These are phyloP conservation scores for Laticauda colubrina DNA, from an alignment of 2,113 vertebrate species.

Conservation along the genomic window DNA sequence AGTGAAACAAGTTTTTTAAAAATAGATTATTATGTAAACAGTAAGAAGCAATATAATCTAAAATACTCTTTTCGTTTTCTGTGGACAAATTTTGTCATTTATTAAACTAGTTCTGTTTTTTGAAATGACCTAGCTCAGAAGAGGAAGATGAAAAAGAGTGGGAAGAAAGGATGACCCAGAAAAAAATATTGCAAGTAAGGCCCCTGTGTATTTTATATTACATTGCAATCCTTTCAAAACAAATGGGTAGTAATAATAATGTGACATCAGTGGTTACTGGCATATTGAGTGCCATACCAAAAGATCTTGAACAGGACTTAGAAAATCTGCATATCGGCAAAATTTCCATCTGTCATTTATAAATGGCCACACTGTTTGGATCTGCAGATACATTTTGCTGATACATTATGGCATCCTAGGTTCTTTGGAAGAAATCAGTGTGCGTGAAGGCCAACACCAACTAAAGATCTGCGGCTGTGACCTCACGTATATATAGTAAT, in stretches of 20 bases:
- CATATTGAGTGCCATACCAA: background rate
- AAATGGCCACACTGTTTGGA: background rate
- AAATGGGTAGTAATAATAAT: background rate
- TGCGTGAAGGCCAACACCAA: background rate
- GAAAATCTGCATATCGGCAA: background rate
- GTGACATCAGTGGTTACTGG: background rate
- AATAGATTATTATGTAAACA: background rate
- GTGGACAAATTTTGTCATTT: background rate
- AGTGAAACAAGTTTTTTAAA: conserved; percentile 24
- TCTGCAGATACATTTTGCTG: background rate
- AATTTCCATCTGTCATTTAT: background rate
- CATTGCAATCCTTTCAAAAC: background rate
- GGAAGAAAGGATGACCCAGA: conserved; percentile 72
- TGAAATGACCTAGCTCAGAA: conserved; percentile 71
- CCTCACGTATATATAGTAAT: background rate
- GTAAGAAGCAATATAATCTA: background rate
- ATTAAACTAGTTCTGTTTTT: background rate
- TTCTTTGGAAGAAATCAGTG: background rate
- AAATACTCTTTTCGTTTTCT: conserved; percentile 5
- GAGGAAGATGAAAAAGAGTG: conserved; percentile 83
- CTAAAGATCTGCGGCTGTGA: background rate
- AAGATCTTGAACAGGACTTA: background rate
- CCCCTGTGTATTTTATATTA: background rate
- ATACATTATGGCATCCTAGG: background rate
- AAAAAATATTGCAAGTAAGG: conserved; percentile 77